Evolutionary conservation across 2,797 vertebrate species (phyloP).

Genomic region (Protonibea diacanthus): DNA sequence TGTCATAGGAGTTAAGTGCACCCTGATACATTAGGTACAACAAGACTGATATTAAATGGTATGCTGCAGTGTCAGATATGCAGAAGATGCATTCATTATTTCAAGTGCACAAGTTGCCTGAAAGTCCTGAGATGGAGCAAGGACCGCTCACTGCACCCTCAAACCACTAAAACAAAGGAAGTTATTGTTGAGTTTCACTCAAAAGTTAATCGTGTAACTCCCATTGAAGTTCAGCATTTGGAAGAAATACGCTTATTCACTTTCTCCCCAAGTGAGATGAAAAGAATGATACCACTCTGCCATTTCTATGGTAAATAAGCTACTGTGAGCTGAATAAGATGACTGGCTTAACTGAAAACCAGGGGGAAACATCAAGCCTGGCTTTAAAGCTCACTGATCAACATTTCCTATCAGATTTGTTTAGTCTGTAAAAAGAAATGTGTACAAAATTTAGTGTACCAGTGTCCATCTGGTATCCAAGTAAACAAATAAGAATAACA

Average conservation of each 20-base stretch:
- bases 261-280: neutral
- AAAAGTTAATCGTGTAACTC: neutral
- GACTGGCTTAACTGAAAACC: neutral
- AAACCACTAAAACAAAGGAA: conserved; percentile 23
- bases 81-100: neutral
- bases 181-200: neutral
- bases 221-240: neutral
- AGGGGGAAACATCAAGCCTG: neutral
- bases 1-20: neutral
- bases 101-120: neutral
- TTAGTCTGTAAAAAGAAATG: no score
- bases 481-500: no score
- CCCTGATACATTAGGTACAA: neutral
- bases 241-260: neutral
- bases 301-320: neutral
- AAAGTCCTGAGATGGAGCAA: neutral
- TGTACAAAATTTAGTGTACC: no score
- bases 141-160: neutral
- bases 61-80: neutral
- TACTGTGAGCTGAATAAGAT: neutral
- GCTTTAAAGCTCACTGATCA: neutral
- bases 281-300: neutral
- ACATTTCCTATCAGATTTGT: no score
- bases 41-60: conserved; percentile 7
- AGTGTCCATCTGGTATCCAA: no score